Evolutionary conservation across 2,888 invertebrate genomes (phyloP), one percentile per base, ranked within the genome.

Genomic region (Ligdia adustata): DNA sequence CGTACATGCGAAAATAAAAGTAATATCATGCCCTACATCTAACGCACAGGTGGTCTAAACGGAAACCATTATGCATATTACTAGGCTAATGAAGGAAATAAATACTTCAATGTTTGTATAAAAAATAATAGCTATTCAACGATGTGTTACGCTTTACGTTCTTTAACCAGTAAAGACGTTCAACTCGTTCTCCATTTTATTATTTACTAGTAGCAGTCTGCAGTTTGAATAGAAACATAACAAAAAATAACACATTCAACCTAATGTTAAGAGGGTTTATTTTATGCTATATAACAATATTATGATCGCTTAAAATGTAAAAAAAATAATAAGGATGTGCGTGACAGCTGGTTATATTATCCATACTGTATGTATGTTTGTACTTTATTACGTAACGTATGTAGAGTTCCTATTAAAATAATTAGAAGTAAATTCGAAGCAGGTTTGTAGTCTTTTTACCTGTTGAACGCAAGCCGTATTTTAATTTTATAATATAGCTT

Each of bases 11-110:
- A 9, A 9, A 16, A 26, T 33, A 22, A 9, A 13, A n/a, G 18
- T 45, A 31, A 49, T 45, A 56, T 48, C 42, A 32, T 32, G 39
- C 9, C 41, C 39, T 31, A 45, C 38, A 51, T 52, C 45, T 50
- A 49, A 34, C 38, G 20, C 41, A 41, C 52, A 56, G 46, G 52
- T 56, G 54, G 39, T 48, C 38, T 35, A 18, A 46, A 28, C 49
- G 56, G 56, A 59, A 55, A 48, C 48, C 41, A 48, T 54, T 56
- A 55, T 40, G 42, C 52, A 48, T 52, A 48, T 52, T 45, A 33
- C 29, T 29, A 24, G 29, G 4, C 18, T 54, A 49, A 47, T 47
- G 46, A 44, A 48, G 58, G 58, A 56, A 56, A 43, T 46, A 34
- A 22, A 41, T 37, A 42, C 20, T 44, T 45, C 18, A 46, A 38